Base-by-base conservation (phyloP, 2,113 vertebrate genomes). In the Thinocorus orbignyianus region DNA sequence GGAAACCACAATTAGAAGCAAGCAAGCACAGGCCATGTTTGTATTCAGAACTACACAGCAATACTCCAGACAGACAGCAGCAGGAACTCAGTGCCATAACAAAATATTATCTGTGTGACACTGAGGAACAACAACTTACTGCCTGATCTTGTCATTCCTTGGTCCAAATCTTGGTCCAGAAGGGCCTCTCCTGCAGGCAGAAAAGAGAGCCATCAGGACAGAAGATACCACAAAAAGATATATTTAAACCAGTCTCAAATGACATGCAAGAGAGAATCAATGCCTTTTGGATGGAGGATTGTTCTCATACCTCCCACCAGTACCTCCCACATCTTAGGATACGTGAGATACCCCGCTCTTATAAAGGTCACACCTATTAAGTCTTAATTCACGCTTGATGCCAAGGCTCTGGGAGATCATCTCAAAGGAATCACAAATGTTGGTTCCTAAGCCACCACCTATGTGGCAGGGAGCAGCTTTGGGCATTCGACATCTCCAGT, bases 61-160 rank as follows among this genome's bases (percentile, higher is more conserved):
- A 57, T 7, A 20, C 14, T 35, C 24, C 8, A 5, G 14, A 28
- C 73, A 69, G 28, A 46, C 42, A 82, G 46, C 44, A 91, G 19
- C 51, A 44, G 55, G n/a, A 73, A 35, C n/a, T 69, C 16, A n/a
- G 65, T 14, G 41, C 13, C 78, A 39, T 30, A n/a, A 77, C 25
- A 76, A 86, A 74, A 33, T 12, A 41, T 31, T 48, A 68, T 49
- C 46, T 76, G 44, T 41, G 41, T 42, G 80, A 92, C 49, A 80
- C 73, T 37, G 52, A 41, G 73, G 13, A 87, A 60, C 71, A 90
- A 22, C 73, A 94, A 99, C 99, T 99, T 98, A 99, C 99, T 99
- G 99, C 96, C 99, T 99, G 96, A 99, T 98, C 98, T 99, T 99
- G 96, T 99, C 99, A 98, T 98, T 99, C 97, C 98, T 99, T 61